Evolutionary conservation across 2,888 invertebrate species (phyloP), one percentile per base, ranked within the genome.

Genomic region (Seira musarum): DNA sequence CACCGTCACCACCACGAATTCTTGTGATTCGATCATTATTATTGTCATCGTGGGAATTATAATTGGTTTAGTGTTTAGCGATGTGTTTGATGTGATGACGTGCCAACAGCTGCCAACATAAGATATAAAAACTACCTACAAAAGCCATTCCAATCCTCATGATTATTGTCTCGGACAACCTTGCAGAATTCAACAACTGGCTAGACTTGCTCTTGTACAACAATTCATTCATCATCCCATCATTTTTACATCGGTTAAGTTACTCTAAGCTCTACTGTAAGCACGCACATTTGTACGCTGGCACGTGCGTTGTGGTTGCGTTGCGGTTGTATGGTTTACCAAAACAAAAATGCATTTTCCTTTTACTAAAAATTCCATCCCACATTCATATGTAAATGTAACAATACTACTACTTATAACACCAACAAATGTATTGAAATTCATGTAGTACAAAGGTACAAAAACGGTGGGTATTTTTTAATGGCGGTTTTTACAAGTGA

Each of bases 401-500:
- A 53, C 53, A 53, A 53, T 53, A 53, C 40, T 40, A 40, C 40
- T 8, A 13, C 40, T 6, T 40, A 40, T 40, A 40, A 40, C 13
- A 40, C 6, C n/a, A n/a, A n/a, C 2, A 30, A 53, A 53, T 53
- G 53, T 30, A 30, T 30, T 30, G 53, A 15, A 53, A 53, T 53
- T 53, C 3, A n/a, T n/a, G n/a, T n/a, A n/a, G n/a, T n/a, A n/a
- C n/a, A 8, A 30, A 30, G 30, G 22, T 24, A 72, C 22, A 35
- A 71, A 40, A 49, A 21, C 63, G 6, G 46, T 64, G 64, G 13
- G 63, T 30, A 60, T 21, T 30, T 57, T 61, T 30, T 5, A 6
- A 64, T 63, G 13, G 30, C 57, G 64, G 53, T 61, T 46, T 40
- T 40, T 30, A 63, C 57, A 73, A 57, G 40, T 79, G 79, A 79